Evolutionary conservation across 2,113 vertebrate genomes (phyloP).

Genomic region (Corythoichthys intestinalis): DNA sequence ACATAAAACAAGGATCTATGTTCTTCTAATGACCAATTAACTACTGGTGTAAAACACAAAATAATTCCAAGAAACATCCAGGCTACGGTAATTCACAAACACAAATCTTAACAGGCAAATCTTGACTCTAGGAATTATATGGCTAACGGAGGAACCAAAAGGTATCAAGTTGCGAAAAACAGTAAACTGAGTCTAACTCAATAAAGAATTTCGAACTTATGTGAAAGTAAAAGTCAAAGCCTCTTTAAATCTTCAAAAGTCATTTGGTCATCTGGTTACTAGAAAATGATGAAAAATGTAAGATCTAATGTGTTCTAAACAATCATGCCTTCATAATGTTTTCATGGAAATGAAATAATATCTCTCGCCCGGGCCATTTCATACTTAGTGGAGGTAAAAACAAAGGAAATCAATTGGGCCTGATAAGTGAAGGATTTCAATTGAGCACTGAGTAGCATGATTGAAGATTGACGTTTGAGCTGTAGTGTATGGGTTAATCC

Average conservation of each 20-base stretch:
- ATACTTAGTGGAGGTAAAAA: neutral
- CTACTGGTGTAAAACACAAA: neutral
- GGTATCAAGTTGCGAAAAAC: no score
- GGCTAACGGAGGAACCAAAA: neutral
- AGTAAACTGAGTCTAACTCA: neutral
- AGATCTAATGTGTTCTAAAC: neutral
- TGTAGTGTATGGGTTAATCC: conserved; percentile 59
- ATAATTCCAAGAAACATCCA: neutral
- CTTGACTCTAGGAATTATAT: neutral
- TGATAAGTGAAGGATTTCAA: conserved; percentile 24
- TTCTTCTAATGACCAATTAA: neutral
- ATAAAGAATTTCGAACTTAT: neutral
- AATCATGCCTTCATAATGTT: neutral
- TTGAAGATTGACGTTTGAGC: conserved; percentile 52
- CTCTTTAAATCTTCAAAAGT: neutral
- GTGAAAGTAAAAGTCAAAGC: neutral
- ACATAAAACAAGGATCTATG: no score
- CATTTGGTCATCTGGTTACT: neutral
- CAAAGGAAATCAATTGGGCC: conserved; percentile 13
- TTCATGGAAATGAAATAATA: neutral
- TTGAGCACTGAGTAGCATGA: conserved; percentile 33
- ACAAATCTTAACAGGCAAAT: neutral
- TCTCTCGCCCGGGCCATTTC: neutral
- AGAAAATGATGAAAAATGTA: neutral
- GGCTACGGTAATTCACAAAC: no score